phyloP scores from a whole-genome alignment of 2,888 invertebrate species.

The Scotopteryx bipunctaria region DNA sequence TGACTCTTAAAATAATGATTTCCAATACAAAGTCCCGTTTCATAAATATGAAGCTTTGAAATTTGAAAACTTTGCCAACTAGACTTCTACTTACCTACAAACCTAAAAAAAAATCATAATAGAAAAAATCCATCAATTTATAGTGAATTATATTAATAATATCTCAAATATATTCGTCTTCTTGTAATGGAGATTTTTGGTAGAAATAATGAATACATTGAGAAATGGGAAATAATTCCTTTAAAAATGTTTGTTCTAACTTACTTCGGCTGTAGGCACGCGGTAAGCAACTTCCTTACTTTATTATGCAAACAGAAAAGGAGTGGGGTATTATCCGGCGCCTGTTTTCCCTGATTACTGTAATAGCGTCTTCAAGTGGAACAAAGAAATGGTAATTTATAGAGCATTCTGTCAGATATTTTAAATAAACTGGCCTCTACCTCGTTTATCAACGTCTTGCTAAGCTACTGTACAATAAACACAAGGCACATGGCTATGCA shows the following conservation, averaged over 20 bases:
- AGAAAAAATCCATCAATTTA: too few relatives aligned
- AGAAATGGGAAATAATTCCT: not conserved
- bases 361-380: slow-evolving; percentile 26
- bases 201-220: not conserved
- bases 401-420: slow-evolving; percentile 17
- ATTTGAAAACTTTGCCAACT: too few relatives aligned
- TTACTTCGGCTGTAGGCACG: slow-evolving; percentile 11
- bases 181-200: not conserved
- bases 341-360: slow-evolving; percentile 29
- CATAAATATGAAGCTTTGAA: too few relatives aligned
- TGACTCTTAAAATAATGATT: too few relatives aligned
- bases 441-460: slow-evolving; percentile 9
- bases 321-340: slow-evolving; percentile 25
- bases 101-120: too few relatives aligned
- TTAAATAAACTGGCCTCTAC: slow-evolving; percentile 16
- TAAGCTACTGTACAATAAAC: not conserved
- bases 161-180: too few relatives aligned
- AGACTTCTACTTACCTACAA: too few relatives aligned
- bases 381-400: slow-evolving; percentile 28
- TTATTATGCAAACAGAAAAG: slow-evolving; percentile 31
- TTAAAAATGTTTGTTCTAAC: slow-evolving; percentile 7
- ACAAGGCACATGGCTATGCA: too few relatives aligned
- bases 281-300: slow-evolving; percentile 25
- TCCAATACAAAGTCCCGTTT: too few relatives aligned
- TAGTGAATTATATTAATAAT: too few relatives aligned